Evolutionary conservation across 2,797 vertebrate genomes (phyloP).

Genomic region (Emys orbicularis): DNA sequence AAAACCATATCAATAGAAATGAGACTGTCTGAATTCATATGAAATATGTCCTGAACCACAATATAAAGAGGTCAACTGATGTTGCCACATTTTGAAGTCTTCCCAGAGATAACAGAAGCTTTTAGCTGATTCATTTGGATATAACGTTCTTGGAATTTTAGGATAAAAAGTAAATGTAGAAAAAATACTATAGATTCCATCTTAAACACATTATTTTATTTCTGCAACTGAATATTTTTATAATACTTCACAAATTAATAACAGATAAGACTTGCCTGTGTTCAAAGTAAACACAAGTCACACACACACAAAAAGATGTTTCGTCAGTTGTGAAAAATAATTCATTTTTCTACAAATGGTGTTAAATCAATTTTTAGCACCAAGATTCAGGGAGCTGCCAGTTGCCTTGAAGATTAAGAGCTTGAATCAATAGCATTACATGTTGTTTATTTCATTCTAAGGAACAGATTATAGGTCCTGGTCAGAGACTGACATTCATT

Average conservation of each 20-base stretch:
- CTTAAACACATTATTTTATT: neutral
- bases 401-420: constrained; percentile 6
- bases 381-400: neutral
- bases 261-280: neutral
- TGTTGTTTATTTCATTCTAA: constrained; percentile 21
- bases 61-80: neutral
- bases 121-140: neutral
- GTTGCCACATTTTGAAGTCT: neutral
- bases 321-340: neutral
- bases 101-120: neutral
- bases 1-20: neutral
- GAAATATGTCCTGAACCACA: neutral
- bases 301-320: neutral
- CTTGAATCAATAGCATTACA: neutral
- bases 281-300: neutral
- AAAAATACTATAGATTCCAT: neutral
- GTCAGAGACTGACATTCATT: neutral
- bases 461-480: neutral
- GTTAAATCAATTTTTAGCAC: neutral
- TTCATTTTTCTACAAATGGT: neutral
- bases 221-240: neutral
- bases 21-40: neutral
- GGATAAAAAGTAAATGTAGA: neutral
- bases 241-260: neutral
- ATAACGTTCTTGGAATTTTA: neutral